Base-by-base conservation (phyloP, 1,140 invertebrate species). In the Drosophila teissieri region DNA sequence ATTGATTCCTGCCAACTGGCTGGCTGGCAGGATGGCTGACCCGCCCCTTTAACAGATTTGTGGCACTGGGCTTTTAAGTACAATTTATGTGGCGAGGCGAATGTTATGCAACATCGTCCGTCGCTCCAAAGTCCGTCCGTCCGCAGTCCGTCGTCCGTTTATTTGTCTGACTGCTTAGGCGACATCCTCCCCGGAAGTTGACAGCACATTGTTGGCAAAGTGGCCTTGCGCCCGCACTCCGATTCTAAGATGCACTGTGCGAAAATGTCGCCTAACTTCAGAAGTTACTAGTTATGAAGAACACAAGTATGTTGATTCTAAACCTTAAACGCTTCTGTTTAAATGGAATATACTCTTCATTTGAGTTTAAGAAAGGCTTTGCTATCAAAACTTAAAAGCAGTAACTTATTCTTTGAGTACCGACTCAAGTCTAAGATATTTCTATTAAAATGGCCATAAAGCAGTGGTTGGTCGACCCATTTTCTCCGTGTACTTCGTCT, bases 81-180 rank as follows among this genome's bases (percentile, higher is more conserved):
- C 81, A 85, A 91, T 91, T 91, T 91, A 91, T 91, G 89, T 91
- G 79, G 89, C 89, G 89, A 84, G 76, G 86, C 84, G 80, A 84
- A 90, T 84, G 76, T 89, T 89, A 84, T 88, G 80, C 76, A 89
- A 88, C 78, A 65, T 83, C 51, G 22, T 31, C 27, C 31, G 31
- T 0, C 31, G 31, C 49, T 51, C 45, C 56, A 31, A 44, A 44
- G 55, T 39, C 65, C 46, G 44, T 39, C 65, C 46, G 44, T 51
- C 40, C 36, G 17, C 10, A n/a, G 72, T 72, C 61, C 64, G 68
- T 57, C 57, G 60, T 80, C 73, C 73, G 77, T 78, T 86, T 88
- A 88, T 86, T 86, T 88, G 82, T 86, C 83, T 88, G 83, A 79
- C 83, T 88, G 83, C 72, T 80, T 83, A 88, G 84, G 83, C 83